A percentile compares a stretch with the other conserved stretches of the same genome.
Evolutionary conservation across 2,888 invertebrate species (phyloP).

Genomic region (Rhagophthalmus giganteus): DNA sequence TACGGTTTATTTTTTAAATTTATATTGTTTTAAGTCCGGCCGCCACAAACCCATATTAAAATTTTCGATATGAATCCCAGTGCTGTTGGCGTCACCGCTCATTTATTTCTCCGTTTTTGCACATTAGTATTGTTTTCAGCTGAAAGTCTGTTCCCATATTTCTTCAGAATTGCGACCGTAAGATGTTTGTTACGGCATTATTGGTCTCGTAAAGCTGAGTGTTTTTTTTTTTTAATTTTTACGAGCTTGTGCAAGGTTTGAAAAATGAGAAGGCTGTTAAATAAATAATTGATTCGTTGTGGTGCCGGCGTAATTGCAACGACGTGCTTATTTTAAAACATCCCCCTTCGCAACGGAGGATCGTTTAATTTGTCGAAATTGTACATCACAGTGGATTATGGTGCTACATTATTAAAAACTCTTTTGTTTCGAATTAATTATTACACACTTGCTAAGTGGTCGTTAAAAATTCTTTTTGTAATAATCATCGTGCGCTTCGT

Average conservation of each 20-base stretch:
- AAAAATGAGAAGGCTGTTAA: no score
- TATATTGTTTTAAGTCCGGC: not conserved
- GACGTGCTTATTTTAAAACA: conserved; percentile 20
- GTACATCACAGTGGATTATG: conserved; percentile 6
- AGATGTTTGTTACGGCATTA: conserved; percentile 29
- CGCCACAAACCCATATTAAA: not conserved
- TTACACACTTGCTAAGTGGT: conserved; percentile 16
- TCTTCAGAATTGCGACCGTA: conserved; percentile 33
- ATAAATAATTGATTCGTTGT: no score
- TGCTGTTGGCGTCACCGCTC: conserved; percentile 33
- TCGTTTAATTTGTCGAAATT: conserved; percentile 5
- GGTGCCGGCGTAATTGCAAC: no score
- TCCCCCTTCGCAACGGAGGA: conserved; percentile 6
- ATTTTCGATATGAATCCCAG: conserved; percentile 7
- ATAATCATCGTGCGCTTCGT: no score
- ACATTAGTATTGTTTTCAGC: conserved; percentile 42
- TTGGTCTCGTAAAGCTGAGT: conserved; percentile 18
- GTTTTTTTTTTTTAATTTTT: conserved; percentile 23
- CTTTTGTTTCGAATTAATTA: conserved; percentile 15
- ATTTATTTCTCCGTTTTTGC: conserved; percentile 39
- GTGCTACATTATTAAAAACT: conserved; percentile 12
- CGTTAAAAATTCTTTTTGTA: conserved; percentile 15
- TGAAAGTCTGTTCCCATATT: conserved; percentile 30
- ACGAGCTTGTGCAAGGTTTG: no score
- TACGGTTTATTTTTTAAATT: not conserved